phyloP scores from a whole-genome alignment of 2,888 invertebrate genomes.

The Dorcus parallelipipedus region DNA sequence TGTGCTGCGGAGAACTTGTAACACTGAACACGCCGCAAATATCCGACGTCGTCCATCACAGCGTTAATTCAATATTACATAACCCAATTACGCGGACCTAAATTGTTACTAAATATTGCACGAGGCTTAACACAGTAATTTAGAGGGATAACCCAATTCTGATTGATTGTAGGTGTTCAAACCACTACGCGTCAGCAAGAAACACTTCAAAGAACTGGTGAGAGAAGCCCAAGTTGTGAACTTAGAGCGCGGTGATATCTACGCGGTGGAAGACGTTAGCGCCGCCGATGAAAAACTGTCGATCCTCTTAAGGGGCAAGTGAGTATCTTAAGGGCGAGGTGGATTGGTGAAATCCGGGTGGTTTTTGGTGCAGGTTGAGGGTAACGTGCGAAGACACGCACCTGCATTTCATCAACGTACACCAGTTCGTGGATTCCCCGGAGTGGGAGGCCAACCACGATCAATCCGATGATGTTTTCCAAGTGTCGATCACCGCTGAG shows the following conservation, averaged over 20 bases:
- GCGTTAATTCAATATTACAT: too few relatives aligned
- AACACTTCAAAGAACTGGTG: constrained; percentile 76
- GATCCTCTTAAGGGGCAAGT: constrained; percentile 80
- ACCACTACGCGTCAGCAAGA: constrained; percentile 74
- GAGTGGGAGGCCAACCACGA: constrained; percentile 83
- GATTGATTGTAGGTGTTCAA: constrained; percentile 58
- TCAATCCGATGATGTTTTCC: constrained; percentile 73
- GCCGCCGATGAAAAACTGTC: constrained; percentile 76
- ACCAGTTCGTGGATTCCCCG: constrained; percentile 86
- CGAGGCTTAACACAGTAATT: too few relatives aligned
- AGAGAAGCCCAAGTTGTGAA: constrained; percentile 68
- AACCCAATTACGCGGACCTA: too few relatives aligned
- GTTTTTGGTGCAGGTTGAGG: constrained; percentile 58
- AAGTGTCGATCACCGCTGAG: constrained; percentile 76
- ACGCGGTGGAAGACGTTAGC: constrained; percentile 76
- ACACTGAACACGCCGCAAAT: too few relatives aligned
- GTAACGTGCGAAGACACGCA: constrained; percentile 82
- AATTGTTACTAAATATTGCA: too few relatives aligned
- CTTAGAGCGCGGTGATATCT: constrained; percentile 71
- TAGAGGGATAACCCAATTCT: too few relatives aligned
- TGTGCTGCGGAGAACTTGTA: too few relatives aligned
- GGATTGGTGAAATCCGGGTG: background rate
- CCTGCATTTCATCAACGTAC: constrained; percentile 73
- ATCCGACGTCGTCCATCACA: too few relatives aligned
- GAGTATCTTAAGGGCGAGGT: background rate